Conservation (phyloP, 2,888 invertebrate genomes). For the Trachelus stipa region DNA sequence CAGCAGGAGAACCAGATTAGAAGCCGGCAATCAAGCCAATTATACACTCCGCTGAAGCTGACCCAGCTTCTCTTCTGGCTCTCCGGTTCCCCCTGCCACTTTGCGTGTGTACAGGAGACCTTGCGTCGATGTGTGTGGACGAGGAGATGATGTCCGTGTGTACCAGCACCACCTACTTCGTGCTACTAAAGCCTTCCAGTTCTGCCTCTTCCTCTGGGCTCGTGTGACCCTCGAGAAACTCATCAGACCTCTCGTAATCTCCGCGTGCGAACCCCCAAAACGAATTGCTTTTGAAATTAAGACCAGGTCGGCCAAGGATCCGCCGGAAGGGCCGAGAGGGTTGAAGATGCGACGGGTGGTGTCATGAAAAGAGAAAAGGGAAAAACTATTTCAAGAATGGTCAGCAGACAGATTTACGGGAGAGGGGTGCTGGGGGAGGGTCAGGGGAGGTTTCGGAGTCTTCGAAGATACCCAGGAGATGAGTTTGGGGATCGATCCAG, state of each 20-base stretch:
- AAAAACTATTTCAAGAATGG: neutral
- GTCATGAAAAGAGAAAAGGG: neutral
- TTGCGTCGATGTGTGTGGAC: constrained; percentile 18
- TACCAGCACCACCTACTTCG: constrained; percentile 37
- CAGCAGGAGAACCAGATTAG: constrained; percentile 59
- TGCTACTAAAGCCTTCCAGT: constrained; percentile 45
- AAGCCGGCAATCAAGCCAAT: constrained; percentile 66
- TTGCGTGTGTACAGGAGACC: neutral
- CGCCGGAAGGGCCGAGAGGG: neutral
- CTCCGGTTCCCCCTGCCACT: constrained; percentile 28
- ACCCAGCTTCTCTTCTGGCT: constrained; percentile 56
- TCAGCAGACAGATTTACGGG: neutral
- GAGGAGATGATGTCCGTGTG: constrained; percentile 25
- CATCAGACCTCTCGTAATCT: constrained; percentile 63
- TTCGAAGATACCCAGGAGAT: neutral
- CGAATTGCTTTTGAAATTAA: constrained; percentile 60
- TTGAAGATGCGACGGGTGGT: neutral
- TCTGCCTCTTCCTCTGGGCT: constrained; percentile 44
- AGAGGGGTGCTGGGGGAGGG: neutral
- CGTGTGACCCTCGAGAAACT: constrained; percentile 57
- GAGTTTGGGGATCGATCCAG: neutral
- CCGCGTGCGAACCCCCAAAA: constrained; percentile 52
- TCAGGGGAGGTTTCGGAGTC: neutral
- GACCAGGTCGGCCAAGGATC: constrained; percentile 12
- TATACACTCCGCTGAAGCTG: constrained; percentile 65